phyloP scores from a whole-genome alignment of 2,797 vertebrate genomes.

The Chaenodraco wilsoni region DNA sequence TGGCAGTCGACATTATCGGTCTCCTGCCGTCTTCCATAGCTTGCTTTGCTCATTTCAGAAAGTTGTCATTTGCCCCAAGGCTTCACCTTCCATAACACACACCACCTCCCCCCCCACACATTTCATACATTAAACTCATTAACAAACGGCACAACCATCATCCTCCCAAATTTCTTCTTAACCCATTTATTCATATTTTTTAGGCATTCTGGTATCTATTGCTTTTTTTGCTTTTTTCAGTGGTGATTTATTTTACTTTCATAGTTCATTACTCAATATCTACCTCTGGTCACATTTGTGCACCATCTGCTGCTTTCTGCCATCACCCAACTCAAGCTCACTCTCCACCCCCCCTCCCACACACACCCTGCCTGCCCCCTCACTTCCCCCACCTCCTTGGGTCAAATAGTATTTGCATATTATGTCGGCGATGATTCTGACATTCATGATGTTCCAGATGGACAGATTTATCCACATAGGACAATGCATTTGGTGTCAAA shows the following conservation, averaged over 20 bases:
- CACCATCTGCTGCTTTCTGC: conserved; percentile 78
- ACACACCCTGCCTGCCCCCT: conserved; percentile 69
- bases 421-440: conserved; percentile 44
- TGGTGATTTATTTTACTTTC: conserved; percentile 21
- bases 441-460: conserved; percentile 25
- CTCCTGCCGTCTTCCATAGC: conserved; percentile 57
- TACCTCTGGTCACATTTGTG: conserved; percentile 55
- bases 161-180: conserved; percentile 8
- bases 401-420: conserved; percentile 75
- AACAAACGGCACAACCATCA: conserved; percentile 17
- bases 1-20: conserved; percentile 25
- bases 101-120: conserved; percentile 28
- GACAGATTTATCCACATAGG: conserved; percentile 28
- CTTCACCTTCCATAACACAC: conserved; percentile 43
- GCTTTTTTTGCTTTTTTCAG: not conserved
- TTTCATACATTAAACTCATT: conserved; percentile 25
- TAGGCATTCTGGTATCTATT: conserved; percentile 17
- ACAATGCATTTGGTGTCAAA: conserved; percentile 52
- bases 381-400: conserved; percentile 52
- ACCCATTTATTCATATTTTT: conserved; percentile 24
- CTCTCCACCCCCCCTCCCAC: conserved; percentile 44
- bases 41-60: conserved; percentile 67
- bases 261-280: conserved; percentile 41
- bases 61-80: conserved; percentile 38
- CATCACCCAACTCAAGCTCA: conserved; percentile 70